Conservation (phyloP, 2,888 invertebrate genomes). For the Gibbula magus region DNA sequence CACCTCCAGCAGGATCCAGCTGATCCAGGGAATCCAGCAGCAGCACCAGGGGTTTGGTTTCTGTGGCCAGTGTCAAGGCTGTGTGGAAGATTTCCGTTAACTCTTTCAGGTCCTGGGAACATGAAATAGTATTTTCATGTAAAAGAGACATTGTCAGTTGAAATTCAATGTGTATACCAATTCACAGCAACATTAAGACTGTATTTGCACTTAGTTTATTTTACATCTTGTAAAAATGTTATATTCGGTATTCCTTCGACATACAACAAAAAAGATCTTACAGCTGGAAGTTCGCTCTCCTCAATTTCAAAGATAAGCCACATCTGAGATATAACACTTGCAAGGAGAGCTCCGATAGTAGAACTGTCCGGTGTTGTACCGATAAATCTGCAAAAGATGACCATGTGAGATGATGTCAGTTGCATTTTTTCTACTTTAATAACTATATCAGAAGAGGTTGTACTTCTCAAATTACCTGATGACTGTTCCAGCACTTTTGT, state of each 20-base stretch:
- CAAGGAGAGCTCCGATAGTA: constrained; percentile 26
- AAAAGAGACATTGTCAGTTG: background rate
- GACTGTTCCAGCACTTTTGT: constrained; percentile 45
- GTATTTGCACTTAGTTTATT: no score
- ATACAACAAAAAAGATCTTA: background rate
- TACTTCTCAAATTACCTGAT: constrained; percentile 46
- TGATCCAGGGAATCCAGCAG: constrained; percentile 65
- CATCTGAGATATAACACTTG: constrained; percentile 28
- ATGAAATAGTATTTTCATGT: background rate
- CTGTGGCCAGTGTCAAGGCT: constrained; percentile 39
- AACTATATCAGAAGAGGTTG: no score
- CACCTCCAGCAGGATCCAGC: constrained; percentile 57
- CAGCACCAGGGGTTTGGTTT: constrained; percentile 48
- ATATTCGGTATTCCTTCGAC: no score
- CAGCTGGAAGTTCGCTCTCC: background rate
- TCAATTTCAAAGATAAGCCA: background rate
- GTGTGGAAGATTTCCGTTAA: constrained; percentile 48
- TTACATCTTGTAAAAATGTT: no score
- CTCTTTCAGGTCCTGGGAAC: constrained; percentile 50
- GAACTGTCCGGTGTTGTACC: constrained; percentile 54
- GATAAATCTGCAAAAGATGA: constrained; percentile 40
- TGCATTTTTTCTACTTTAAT: no score
- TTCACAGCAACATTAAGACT: background rate
- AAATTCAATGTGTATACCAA: no score
- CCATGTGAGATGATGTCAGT: background rate